These are phyloP conservation scores for Dermochelys coriacea DNA, from an alignment of 2,797 vertebrate genomes.

Conservation along the genomic window DNA sequence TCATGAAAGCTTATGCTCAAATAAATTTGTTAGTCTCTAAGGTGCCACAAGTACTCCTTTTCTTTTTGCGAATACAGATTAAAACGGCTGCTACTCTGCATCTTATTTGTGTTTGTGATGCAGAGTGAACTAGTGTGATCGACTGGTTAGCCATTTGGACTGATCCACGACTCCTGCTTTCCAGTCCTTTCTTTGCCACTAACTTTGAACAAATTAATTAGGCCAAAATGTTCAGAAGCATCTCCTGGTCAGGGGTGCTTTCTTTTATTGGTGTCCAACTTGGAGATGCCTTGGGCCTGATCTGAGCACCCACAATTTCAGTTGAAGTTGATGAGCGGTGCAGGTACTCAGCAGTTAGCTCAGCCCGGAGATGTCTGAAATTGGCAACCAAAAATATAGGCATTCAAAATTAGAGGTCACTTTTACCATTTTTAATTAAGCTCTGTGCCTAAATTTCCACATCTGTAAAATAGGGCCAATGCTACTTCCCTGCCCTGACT, in stretches of 20 bases:
- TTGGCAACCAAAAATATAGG: neutral
- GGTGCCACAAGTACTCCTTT: too few species aligned
- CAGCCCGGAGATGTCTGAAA: neutral
- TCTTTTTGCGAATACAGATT: too few species aligned
- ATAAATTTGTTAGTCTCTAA: too few species aligned
- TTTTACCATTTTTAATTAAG: neutral
- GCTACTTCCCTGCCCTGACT: neutral
- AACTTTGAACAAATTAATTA: neutral
- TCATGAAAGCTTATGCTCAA: too few species aligned
- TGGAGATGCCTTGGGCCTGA: neutral
- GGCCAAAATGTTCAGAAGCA: neutral
- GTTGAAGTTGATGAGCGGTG: neutral
- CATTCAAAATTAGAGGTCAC: neutral
- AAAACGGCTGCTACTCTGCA: too few species aligned
- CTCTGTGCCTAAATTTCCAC: conserved; percentile 1
- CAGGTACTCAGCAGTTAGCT: neutral
- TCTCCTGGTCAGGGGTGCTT: neutral
- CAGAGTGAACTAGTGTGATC: neutral
- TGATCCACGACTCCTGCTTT: neutral
- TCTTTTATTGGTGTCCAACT: neutral
- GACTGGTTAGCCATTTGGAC: neutral
- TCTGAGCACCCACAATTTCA: neutral
- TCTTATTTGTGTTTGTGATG: neutral
- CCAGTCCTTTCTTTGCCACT: neutral
- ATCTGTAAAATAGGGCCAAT: neutral